Conservation (phyloP, 2,113 vertebrate genomes). For the Sander lucioperca region DNA sequence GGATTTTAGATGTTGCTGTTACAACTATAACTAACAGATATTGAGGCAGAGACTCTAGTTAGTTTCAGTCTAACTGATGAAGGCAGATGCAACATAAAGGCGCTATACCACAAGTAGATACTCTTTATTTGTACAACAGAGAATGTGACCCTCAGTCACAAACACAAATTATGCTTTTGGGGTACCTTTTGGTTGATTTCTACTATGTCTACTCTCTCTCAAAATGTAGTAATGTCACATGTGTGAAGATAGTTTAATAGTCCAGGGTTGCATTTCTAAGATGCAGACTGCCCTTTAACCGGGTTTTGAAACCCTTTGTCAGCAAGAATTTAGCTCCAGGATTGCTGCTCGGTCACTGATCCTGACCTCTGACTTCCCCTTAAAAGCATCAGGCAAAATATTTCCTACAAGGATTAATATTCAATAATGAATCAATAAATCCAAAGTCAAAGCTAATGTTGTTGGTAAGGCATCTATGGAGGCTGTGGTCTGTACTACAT, state of each 20-base stretch:
- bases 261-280: background rate
- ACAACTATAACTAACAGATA: background rate
- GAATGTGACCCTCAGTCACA: background rate
- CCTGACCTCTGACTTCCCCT: slow-evolving; percentile 4
- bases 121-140: background rate
- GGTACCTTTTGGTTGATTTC: background rate
- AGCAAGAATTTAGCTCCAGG: slow-evolving; percentile 5
- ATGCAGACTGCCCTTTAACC: background rate
- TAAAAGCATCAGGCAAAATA: background rate
- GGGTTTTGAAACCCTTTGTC: background rate
- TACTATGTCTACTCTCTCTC: background rate
- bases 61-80: background rate
- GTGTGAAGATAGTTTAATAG: background rate
- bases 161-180: background rate
- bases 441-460: background rate
- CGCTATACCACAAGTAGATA: background rate
- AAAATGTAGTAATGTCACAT: background rate
- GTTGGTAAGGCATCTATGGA: background rate
- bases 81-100: background rate
- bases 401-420: background rate
- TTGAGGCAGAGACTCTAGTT: background rate
- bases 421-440: background rate
- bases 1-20: background rate
- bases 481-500: too few relatives aligned
- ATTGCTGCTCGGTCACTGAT: background rate